These are phyloP conservation scores for Scleropages formosus DNA, from an alignment of 2,797 vertebrate genomes.

Conservation along the genomic window DNA sequence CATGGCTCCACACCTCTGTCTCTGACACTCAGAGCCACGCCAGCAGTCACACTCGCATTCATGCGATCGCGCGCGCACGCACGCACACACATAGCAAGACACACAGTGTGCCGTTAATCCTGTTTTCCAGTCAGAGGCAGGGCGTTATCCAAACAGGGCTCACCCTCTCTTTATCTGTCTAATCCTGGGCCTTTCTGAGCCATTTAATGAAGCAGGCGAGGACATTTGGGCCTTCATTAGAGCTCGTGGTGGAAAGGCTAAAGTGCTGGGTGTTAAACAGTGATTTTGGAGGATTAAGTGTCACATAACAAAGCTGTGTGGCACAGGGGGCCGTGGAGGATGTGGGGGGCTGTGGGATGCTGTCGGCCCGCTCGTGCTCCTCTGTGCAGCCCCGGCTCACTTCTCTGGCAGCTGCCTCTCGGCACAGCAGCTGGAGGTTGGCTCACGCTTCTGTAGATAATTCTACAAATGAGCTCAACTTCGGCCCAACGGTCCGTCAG, in stretches of 20 bases:
- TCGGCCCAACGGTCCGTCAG: background rate
- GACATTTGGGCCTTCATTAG: constrained; percentile 41
- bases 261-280: constrained; percentile 69
- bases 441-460: background rate
- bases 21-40: constrained; percentile 48
- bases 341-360: background rate
- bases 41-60: constrained; percentile 45
- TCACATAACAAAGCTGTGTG: constrained; percentile 65
- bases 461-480: background rate
- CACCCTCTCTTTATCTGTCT: constrained; percentile 58
- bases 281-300: constrained; percentile 73
- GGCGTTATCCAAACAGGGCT: constrained; percentile 62
- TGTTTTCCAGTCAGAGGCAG: constrained; percentile 49
- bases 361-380: background rate
- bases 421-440: background rate
- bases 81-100: constrained; percentile 45
- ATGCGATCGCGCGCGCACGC: constrained; percentile 33
- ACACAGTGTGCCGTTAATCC: constrained; percentile 46
- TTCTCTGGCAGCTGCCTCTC: constrained; percentile 22
- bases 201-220: constrained; percentile 55
- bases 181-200: constrained; percentile 59
- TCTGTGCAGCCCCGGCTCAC: background rate
- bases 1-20: constrained; percentile 34
- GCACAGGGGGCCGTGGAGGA: constrained; percentile 50
- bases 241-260: constrained; percentile 48